Evolutionary conservation across 30 jellyfish, hydroid and myxozoan species (phyloP), one percentile per base, ranked within the genome.

Genomic region (Clytia hemisphaerica): DNA sequence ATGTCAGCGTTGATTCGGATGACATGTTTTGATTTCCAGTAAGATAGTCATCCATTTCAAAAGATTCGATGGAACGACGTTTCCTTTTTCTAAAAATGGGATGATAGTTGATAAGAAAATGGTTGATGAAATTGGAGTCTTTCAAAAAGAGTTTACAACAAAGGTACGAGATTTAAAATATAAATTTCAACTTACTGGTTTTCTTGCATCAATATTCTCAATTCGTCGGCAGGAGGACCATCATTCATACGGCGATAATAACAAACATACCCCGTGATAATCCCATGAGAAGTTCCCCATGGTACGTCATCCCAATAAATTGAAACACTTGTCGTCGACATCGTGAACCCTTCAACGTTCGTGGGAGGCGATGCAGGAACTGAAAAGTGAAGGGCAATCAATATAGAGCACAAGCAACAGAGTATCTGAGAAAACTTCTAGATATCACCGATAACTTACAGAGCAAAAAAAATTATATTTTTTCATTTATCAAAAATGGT

Each of bases 261-360:
- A 21, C 19, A 37, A 25, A n/a, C 6, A 57, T 57, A 57, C 19
- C 70, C 70, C 38, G 16, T 37, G 16, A 57, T 57, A 16, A n/a
- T 12, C 25, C 70, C 70, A 57, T 57, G 70, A 0, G 25, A 21
- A n/a, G 37, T 30, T 28, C 70, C 70, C 14, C 27, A 57, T 22
- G 70, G 70, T 4, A 57, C 5, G 26, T 28, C 42, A 57, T 57
- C 70, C 70, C 70, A 57, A 30, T 3, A 57, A 22, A 57, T 57
- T 21, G 30, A 57, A 4, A 57, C 16, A 57, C 70, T 57, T n/a
- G 70, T 57, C 14, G 70, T 21, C 37, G 70, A 3, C 30, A 10
- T 45, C 7, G 70, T 22, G 30, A 57, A 57, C 44, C 27, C 70
- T 22, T 57, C 51, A 10, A 57, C 44, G 5, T 30, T 14, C 33